Evolutionary conservation across 2,113 vertebrate species (phyloP), one percentile per base, ranked within the genome.

Genomic region (Phyllopteryx taeniolatus): DNA sequence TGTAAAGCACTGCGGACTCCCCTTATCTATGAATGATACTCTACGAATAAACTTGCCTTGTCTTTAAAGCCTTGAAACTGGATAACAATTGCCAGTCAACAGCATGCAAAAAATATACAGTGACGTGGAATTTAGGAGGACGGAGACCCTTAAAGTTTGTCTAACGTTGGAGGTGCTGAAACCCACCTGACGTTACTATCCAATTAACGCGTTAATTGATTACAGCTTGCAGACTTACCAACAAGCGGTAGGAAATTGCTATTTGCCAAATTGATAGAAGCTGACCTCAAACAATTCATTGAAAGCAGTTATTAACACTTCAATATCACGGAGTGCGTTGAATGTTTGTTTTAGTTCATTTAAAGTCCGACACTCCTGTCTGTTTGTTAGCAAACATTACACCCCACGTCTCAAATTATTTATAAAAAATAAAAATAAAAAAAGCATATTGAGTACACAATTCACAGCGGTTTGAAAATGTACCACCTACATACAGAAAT

Each of bases 121-220:
- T 19, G 43, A n/a, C 8, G 53, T 22, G 13, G 17, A 46, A 46
- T 1, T 49, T 12, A 5, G 35, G 35, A 39, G 35, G 35, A 39
- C 35, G 35, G 35, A 39, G 2, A 39, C 35, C 35, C 4, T 8
- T 15, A 43, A 19, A 17, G 31, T 61, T 27, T 4, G 59, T 1
- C 31, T 42, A 13, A 6, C 1, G 64, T 47, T 3, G 42, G 8
- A 47, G 53, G 8, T 0, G 33, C n/a, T 22, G 2, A 20, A 64
- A 14, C n/a, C 42, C 5, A 35, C 1, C 12, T n/a, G 15, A 35
- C 3, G 2, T 53, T 11, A 67, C n/a, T 22, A 2, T 47, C 54
- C 43, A 89, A 87, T 85, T 79, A 86, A 69, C 69, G 47, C 68
- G 65, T 81, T 87, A 86, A 91, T 86, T 89, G 86, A 81, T 63